These are phyloP conservation scores for Mamestra configurata DNA, from an alignment of 1,140 invertebrate genomes.

Conservation along the genomic window DNA sequence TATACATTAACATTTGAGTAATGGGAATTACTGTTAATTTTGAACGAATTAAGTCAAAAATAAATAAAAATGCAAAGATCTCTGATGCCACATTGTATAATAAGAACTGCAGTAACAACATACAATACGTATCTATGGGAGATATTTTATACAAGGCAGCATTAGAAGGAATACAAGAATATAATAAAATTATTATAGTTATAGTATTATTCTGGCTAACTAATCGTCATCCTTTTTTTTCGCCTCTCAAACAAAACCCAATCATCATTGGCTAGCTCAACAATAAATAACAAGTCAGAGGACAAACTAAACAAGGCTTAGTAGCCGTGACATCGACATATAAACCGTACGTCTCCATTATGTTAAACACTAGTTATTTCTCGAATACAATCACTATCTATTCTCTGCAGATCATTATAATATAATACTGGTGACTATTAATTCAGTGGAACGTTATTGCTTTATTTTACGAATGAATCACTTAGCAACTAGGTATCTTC, in stretches of 20 bases:
- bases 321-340: constrained; percentile 30
- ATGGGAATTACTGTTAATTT: constrained; percentile 26
- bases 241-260: constrained; percentile 20
- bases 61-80: constrained; percentile 34
- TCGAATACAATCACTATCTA: constrained; percentile 60
- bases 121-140: constrained; percentile 3
- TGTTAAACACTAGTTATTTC: constrained; percentile 53
- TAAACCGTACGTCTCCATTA: constrained; percentile 42
- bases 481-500: constrained; percentile 64
- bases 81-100: constrained; percentile 25
- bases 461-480: constrained; percentile 72
- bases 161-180: constrained; percentile 5
- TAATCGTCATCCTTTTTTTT: constrained; percentile 20
- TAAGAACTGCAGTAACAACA: constrained; percentile 18
- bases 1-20: constrained; percentile 59
- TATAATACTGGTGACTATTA: constrained; percentile 78
- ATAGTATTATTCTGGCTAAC: constrained; percentile 10
- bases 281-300: constrained; percentile 47
- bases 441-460: constrained; percentile 79
- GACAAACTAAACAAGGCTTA: constrained; percentile 28
- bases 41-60: constrained; percentile 15
- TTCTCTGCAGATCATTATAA: constrained; percentile 57
- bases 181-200: no score
- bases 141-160: constrained; percentile 24
- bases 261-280: constrained; percentile 38